Base-by-base conservation (phyloP, 2,888 invertebrate species). In the Melolontha melolontha region DNA sequence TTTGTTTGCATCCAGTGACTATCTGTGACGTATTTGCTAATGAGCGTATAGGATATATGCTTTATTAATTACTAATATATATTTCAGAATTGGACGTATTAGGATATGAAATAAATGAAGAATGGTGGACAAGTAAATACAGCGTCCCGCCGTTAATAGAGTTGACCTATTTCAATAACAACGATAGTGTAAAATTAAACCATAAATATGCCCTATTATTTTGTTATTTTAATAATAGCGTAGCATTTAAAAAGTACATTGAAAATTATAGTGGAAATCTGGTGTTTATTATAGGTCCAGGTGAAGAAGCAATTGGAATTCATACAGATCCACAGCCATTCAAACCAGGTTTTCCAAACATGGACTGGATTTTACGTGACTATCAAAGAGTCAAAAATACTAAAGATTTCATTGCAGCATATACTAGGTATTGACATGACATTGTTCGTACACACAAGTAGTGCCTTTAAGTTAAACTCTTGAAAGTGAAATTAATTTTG, bases 71-170 rank as follows among this genome's bases (percentile, higher is more conserved):
- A 12, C 66, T 47, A 59, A 54, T 64, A 17, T 67, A 44, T 57
- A 41, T 84, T 84, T 5, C 80, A 91, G 91, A 86, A 66, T 77
- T 88, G n/a, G 82, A 86, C 8, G 87, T 92, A 0, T 81, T 85
- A 64, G 94, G 94, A 5, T 82, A 92, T 42, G 94, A 95, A 85
- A 85, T 92, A n/a, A 93, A 94, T 80, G 85, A 87, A 54, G 87
- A 87, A 0, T 95, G 94, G 94, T 95, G 94, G 94, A 85, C 83
- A 50, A 91, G 92, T 78, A 88, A 86, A 80, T 92, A 94, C 81
- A 89, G 92, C 1, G 89, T 91, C 16, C 90, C 90, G 1, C 85
- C 86, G 64, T 94, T 94, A 77, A 89, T 92, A 69, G 85, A 88
- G 2, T 84, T 91, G 34, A 85, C 87, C 69, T 88, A 89, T 76